Percentiles rank a stretch among this genome's conserved stretches.
phyloP scores from a whole-genome alignment of 2,113 vertebrate species.

The Psilopogon haemacephalus region DNA sequence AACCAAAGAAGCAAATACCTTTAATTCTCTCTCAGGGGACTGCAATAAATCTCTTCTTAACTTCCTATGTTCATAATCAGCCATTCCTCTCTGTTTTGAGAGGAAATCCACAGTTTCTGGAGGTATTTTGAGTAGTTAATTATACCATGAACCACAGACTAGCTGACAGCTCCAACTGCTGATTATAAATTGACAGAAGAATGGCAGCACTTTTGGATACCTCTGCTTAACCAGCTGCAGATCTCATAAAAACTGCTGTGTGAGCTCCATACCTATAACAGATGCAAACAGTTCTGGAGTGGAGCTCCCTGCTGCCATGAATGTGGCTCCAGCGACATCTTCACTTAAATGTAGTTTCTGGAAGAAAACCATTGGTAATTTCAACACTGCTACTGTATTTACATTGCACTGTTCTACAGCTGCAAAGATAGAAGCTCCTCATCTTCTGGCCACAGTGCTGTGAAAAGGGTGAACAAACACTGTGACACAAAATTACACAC shows the following conservation, averaged over 20 bases:
- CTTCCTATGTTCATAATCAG: not conserved
- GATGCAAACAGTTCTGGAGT: conserved; percentile 97
- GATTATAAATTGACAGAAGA: conserved; percentile 19
- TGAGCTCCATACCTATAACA: conserved; percentile 84
- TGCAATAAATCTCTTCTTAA: not conserved
- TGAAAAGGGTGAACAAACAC: not conserved
- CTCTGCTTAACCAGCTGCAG: not conserved
- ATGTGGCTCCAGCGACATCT: conserved; percentile 97
- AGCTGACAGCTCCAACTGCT: conserved; percentile 31
- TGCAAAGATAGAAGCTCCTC: not conserved
- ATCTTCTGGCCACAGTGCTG: not conserved
- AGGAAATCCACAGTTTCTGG: conserved; percentile 11
- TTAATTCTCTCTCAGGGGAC: not conserved
- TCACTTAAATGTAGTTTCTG: conserved; percentile 95
- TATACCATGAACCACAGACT: conserved; percentile 16
- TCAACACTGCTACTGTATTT: not conserved
- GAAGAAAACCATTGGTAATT: conserved; percentile 36
- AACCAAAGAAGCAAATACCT: not conserved
- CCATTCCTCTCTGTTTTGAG: conserved; percentile 11
- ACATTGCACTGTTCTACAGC: not conserved
- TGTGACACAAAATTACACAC: not conserved
- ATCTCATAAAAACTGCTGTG: not conserved
- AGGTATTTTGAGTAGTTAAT: conserved; percentile 56
- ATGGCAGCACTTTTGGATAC: not conserved
- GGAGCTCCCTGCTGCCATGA: conserved; percentile 98